Evolutionary conservation across 1,140 invertebrate species (phyloP).

Genomic region (Bactericera cockerelli): DNA sequence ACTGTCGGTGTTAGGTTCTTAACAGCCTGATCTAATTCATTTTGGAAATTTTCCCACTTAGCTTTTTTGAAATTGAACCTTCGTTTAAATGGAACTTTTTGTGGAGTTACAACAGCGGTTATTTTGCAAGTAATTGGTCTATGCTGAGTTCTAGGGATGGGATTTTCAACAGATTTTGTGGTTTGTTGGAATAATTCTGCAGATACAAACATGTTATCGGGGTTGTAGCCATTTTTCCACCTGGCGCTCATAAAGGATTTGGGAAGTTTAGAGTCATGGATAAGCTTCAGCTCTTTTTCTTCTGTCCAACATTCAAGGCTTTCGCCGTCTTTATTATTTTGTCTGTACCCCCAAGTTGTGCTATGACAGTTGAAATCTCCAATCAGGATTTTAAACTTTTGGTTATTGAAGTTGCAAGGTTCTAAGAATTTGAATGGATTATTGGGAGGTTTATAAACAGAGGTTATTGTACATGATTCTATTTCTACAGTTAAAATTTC

Average conservation of each 20-base stretch:
- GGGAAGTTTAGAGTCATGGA: slow-evolving; percentile 10
- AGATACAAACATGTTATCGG: slow-evolving; percentile 10
- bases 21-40: background rate
- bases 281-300: slow-evolving; percentile 4
- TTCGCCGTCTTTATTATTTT: slow-evolving; percentile 10
- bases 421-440: background rate
- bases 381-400: slow-evolving; percentile 11
- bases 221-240: slow-evolving; percentile 10
- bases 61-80: slow-evolving; percentile 14
- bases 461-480: background rate
- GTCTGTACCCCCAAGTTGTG: slow-evolving; percentile 9
- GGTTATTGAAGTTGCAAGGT: slow-evolving; percentile 11
- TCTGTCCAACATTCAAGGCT: slow-evolving; percentile 12
- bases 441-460: background rate
- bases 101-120: background rate
- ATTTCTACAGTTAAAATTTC: background rate
- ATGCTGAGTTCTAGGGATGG: slow-evolving; percentile 10
- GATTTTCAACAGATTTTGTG: slow-evolving; percentile 4
- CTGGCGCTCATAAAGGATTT: slow-evolving; percentile 11
- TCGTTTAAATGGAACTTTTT: slow-evolving; percentile 8
- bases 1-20: background rate
- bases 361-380: slow-evolving; percentile 14
- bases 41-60: slow-evolving; percentile 1
- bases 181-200: background rate
- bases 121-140: slow-evolving; percentile 12